phyloP scores from a whole-genome alignment of 2,888 invertebrate species.

The Alsophila aescularia region DNA sequence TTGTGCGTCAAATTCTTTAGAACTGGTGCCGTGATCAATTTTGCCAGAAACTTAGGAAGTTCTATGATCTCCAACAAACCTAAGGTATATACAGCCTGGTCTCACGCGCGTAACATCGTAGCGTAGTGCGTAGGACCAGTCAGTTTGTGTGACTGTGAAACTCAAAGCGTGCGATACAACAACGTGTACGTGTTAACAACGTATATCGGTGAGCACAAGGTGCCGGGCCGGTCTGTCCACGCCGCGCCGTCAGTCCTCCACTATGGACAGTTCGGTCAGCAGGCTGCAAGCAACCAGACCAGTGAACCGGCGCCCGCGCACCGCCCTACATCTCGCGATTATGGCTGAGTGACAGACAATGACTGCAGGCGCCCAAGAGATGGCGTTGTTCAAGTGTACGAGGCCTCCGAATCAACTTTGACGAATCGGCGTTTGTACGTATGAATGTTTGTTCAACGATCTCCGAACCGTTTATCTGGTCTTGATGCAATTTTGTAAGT shows the following conservation, averaged over 20 bases:
- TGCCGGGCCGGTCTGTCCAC: neutral
- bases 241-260: slow-evolving; percentile 67
- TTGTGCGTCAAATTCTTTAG: too few relatives aligned
- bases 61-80: too few relatives aligned
- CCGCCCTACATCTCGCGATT: slow-evolving; percentile 3
- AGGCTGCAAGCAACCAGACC: slow-evolving; percentile 76
- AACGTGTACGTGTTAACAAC: slow-evolving; percentile 10
- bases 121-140: neutral
- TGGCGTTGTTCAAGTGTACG: neutral
- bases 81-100: too few relatives aligned
- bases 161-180: slow-evolving; percentile 13
- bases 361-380: neutral
- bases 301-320: slow-evolving; percentile 46
- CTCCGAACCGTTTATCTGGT: too few relatives aligned
- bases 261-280: slow-evolving; percentile 80
- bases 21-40: too few relatives aligned
- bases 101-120: too few relatives aligned
- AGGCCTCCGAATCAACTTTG: too few relatives aligned
- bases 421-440: too few relatives aligned
- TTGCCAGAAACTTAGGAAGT: too few relatives aligned
- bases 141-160: neutral
- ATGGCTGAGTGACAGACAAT: slow-evolving; percentile 2
- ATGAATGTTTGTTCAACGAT: too few relatives aligned
- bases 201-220: slow-evolving; percentile 12
- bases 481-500: too few relatives aligned